Evolutionary conservation across 2,113 vertebrate genomes (phyloP), one percentile per base, ranked within the genome.

Genomic region (Pseudolaguvia tuberculata): DNA sequence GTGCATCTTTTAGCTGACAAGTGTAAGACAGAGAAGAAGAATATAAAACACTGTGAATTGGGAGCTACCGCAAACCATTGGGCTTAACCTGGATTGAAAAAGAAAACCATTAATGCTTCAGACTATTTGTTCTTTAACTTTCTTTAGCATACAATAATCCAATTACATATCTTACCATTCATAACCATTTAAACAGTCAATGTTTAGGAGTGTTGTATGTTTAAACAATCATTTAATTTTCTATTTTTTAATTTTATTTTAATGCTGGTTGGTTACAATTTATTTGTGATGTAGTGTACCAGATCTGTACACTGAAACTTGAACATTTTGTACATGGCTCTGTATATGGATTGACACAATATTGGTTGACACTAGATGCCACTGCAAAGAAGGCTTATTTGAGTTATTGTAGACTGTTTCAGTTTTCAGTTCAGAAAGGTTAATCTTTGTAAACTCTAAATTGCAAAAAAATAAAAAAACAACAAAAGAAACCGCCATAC

Each of bases 11-110:
- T 50, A 23, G 21, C 63, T 29, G 23, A 67, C 63, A 67, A 67
- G 63, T 4, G 63, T 67, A 50, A 67, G 48, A 66, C 42, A 23
- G 45, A 48, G 47, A 2, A 67, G 63, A 50, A 67, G 63, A 67
- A 67, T 67, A 67, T 27, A 50, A 29, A 17, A 18, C 47, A 50
- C 10, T 27, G 47, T 67, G 45, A 50, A 2, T 15, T 17, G 39
- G 21, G 62, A 65, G n/a, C 62, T 25, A 25, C 21, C 20, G 63
- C 8, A 67, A 29, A 29, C 63, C 11, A 15, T 27, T 12, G 42
- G 42, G 63, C 23, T 67, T 67, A 50, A 12, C 8, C 15, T 18
- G 63, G 45, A 67, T 50, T 47, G 15, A 47, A 15, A 25, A 67
- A 50, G 1, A 50, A 67, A 66, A 20, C 14, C 2, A 66, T 1